phyloP scores from a whole-genome alignment of 1,140 invertebrate species.

The Neocloeon triangulifer region DNA sequence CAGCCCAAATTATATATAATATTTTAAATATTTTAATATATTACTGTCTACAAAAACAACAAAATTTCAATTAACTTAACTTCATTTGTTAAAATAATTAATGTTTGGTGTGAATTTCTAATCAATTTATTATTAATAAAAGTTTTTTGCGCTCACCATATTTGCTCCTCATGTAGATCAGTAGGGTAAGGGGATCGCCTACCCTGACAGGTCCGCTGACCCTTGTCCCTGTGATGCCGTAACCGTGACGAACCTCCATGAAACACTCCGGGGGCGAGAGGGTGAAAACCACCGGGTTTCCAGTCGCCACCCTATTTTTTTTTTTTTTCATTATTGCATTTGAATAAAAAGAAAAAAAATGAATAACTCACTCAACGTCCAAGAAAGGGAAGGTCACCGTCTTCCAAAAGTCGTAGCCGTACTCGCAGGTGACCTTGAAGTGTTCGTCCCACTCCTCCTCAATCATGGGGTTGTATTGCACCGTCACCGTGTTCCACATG shows the following conservation, averaged over 20 bases:
- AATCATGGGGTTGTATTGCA: conserved; percentile 81
- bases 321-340: no score
- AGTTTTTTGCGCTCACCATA: conserved; percentile 50
- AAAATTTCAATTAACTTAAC: no score
- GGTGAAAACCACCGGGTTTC: conserved; percentile 84
- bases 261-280: conserved; percentile 81
- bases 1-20: no score
- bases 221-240: conserved; percentile 56
- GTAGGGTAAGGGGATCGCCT: conserved; percentile 72
- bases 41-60: no score
- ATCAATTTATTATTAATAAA: no score
- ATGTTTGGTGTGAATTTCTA: no score
- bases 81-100: no score
- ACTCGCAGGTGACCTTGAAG: conserved; percentile 90
- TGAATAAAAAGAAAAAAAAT: not conserved
- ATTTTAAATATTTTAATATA: no score
- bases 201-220: conserved; percentile 75
- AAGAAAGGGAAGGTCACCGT: conserved; percentile 86
- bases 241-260: conserved; percentile 83
- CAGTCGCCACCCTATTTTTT: conserved; percentile 68
- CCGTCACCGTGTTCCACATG: conserved; percentile 90
- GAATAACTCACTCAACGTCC: conserved; percentile 68
- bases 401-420: conserved; percentile 91
- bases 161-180: conserved; percentile 86
- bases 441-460: conserved; percentile 89